Base-by-base conservation (phyloP, 2,888 invertebrate species). In the Encarsia formosa region DNA sequence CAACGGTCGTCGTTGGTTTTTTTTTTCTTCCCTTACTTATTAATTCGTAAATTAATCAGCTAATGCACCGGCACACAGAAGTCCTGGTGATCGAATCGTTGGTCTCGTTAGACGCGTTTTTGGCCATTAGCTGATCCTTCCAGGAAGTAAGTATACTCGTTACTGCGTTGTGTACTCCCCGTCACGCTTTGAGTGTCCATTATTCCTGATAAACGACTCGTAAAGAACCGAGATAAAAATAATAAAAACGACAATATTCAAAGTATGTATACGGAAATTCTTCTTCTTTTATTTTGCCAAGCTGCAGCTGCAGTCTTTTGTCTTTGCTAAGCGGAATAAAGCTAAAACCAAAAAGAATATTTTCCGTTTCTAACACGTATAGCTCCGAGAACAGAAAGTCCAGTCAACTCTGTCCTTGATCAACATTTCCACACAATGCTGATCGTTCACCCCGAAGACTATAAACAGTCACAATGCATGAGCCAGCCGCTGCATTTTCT, bases 141-240 rank as follows among this genome's bases (percentile, higher is more conserved):
- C 41, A 29, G 41, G 46, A 46, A 52, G 40, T 3, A 46, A 32
- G 35, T 41, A 32, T 23, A 19, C 16, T 18, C 15, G 9, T 22
- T 38, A 20, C 6, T 18, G 39, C n/a, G 5, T 20, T 8, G n/a
- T 2, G 8, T 34, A 39, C 18, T 4, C 16, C 22, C 20, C 26
- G 24, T 40, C 40, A 32, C 19, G 31, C 18, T 26, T 19, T 20
- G 23, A n/a, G 18, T 18, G 9, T 26, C n/a, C 29, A 42, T 52
- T 52, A 47, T 16, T 47, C 24, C 32, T 38, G 32, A 42, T 47
- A 47, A 47, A 47, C 22, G 52, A 23, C 24, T 41, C 41, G 47
- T 47, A 26, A 42, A 42, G 19, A 35, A 39, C 15, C 23, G 8
- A 13, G 1, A 16, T 13, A 38, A 26, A 41, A 42, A 13, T 8